phyloP scores from a whole-genome alignment of 1,140 invertebrate genomes.

The Drosophila funebris region DNA sequence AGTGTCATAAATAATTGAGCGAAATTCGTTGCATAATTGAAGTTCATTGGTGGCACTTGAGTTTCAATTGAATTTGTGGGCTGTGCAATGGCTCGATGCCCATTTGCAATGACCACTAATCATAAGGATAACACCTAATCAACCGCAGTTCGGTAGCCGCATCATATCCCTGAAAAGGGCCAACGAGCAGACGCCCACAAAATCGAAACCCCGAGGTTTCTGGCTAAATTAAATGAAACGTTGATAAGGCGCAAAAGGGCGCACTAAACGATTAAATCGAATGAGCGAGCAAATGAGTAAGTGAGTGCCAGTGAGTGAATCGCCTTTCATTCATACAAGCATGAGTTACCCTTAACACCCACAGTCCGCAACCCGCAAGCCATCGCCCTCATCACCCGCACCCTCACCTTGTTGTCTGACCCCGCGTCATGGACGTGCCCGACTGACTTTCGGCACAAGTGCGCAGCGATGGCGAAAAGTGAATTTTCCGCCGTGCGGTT shows the following conservation, averaged over 20 bases:
- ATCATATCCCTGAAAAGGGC: conserved; percentile 38
- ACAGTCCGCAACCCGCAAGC: not conserved
- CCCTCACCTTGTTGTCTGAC: conserved; percentile 21
- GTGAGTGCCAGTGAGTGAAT: conserved; percentile 25
- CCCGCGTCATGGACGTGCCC: conserved; percentile 63
- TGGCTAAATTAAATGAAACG: conserved; percentile 76
- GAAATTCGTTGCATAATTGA: conserved; percentile 30
- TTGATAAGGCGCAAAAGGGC: conserved; percentile 81
- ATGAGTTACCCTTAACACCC: conserved; percentile 20
- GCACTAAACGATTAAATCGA: conserved; percentile 80
- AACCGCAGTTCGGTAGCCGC: conserved; percentile 55
- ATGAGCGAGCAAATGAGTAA: conserved; percentile 77
- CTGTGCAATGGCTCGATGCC: conserved; percentile 13
- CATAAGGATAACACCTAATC: conserved; percentile 80
- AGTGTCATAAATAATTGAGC: conserved; percentile 36
- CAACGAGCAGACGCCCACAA: conserved; percentile 10
- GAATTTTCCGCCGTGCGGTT: conserved; percentile 76
- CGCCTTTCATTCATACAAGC: conserved; percentile 24
- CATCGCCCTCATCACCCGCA: conserved; percentile 3
- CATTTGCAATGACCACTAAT: conserved; percentile 64
- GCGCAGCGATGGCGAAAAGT: conserved; percentile 80
- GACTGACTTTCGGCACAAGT: conserved; percentile 80
- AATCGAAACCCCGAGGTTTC: conserved; percentile 56
- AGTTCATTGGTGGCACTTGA: conserved; percentile 15
- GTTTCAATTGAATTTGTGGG: conserved; percentile 26